Evolutionary conservation across 2,113 vertebrate species (phyloP).

Genomic region (Pomatostomus ruficeps): DNA sequence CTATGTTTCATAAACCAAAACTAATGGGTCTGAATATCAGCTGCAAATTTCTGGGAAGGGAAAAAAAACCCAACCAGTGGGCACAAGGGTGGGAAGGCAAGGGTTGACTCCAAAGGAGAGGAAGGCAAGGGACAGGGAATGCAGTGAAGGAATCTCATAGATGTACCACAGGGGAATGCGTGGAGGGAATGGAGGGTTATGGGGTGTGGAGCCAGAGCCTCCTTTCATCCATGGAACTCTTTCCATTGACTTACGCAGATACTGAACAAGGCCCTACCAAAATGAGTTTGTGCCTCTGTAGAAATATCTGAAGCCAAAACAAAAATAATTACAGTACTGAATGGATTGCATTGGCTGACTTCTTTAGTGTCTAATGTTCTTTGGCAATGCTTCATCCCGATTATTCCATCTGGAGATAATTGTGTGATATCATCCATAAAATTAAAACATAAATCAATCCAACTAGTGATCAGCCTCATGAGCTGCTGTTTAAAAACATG

Average conservation of each 20-base stretch:
- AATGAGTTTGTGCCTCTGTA: conserved; percentile 18
- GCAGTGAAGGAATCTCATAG: background rate
- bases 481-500: conserved; percentile 45
- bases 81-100: background rate
- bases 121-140: background rate
- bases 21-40: background rate
- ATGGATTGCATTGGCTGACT: conserved; percentile 61
- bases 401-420: conserved; percentile 82
- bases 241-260: background rate
- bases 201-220: background rate
- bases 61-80: fast-evolving
- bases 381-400: conserved; percentile 69
- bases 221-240: background rate
- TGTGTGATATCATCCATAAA: conserved; percentile 81
- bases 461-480: conserved; percentile 50
- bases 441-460: conserved; percentile 78
- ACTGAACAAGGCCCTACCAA: background rate
- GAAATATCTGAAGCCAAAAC: conserved; percentile 66
- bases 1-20: conserved; percentile 8
- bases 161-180: background rate
- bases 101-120: background rate
- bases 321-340: conserved; percentile 72
- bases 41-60: background rate
- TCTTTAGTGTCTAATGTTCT: conserved; percentile 65
- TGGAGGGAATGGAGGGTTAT: background rate